Percentiles rank a stretch among this genome's conserved stretches.
phyloP scores from a whole-genome alignment of 2,888 invertebrate genomes.

The Augochlorella aurata region DNA sequence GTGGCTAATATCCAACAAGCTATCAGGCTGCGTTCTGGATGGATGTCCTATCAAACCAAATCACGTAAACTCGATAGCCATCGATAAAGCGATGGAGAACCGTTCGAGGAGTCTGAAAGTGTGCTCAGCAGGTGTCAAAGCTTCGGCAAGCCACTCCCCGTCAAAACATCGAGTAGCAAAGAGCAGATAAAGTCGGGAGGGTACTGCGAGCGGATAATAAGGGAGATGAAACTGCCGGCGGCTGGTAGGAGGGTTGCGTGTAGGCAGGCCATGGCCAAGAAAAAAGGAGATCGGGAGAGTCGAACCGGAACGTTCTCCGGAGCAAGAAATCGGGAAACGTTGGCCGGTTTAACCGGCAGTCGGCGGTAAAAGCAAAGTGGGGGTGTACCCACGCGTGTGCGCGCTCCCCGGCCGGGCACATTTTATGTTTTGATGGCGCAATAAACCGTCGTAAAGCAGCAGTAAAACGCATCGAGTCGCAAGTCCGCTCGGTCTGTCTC shows the following conservation, averaged over 20 bases:
- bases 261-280: conserved; percentile 13
- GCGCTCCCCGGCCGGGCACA: conserved; percentile 76
- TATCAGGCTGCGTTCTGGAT: no score
- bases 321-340: conserved; percentile 70
- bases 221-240: conserved; percentile 3
- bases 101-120: neutral
- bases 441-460: conserved; percentile 82
- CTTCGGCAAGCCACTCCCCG: conserved; percentile 19
- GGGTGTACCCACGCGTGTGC: conserved; percentile 79
- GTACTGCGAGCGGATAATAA: conserved; percentile 12
- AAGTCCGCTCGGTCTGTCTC: conserved; percentile 77
- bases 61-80: neutral
- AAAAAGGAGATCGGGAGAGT: conserved; percentile 37
- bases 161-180: conserved; percentile 15
- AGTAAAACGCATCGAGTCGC: conserved; percentile 82
- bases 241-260: neutral
- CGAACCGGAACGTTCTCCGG: conserved; percentile 46
- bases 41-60: neutral
- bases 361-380: conserved; percentile 74
- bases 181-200: neutral
- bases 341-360: conserved; percentile 69
- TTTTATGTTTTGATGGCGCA: conserved; percentile 82
- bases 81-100: neutral
- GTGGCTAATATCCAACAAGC: no score
- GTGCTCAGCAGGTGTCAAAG: neutral